Evolutionary conservation across 1,140 invertebrate genomes (phyloP), one percentile per base, ranked within the genome.

Genomic region (Asbolus verrucosus): DNA sequence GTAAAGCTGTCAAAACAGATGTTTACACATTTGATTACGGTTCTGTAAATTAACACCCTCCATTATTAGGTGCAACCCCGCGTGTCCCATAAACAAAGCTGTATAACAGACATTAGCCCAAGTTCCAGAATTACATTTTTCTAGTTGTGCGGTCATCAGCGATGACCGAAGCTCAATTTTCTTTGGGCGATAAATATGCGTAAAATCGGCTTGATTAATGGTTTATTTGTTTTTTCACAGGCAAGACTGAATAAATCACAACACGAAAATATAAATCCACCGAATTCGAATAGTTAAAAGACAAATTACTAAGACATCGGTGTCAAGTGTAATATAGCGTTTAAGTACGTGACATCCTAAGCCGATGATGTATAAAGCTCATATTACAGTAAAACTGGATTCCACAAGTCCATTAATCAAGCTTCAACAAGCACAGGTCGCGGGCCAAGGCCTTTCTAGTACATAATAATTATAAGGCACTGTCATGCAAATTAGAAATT

Each of bases 341-440:
- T 41, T 67, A 60, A 62, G 19, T 70, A 70, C 65, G 27, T 73
- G 69, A 73, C 72, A 73, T 43, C 61, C 41, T 71, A 71, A 73
- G 65, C 66, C 60, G 69, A 71, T 71, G 65, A 71, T 69, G 60
- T 65, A 73, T 71, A 71, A 70, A 71, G 72, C 72, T 73, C 68
- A 71, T 71, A 73, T 73, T 71, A 71, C 72, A 65, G 61, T 67
- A 73, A 73, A 73, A 73, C 72, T 71, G 72, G 72, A 73, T 73
- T 68, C 69, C 65, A 65, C 36, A 67, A 73, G 69, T 71, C 67
- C 68, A 71, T 73, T 71, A 71, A 73, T 73, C 72, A 71, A 71
- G 72, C 65, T 71, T 71, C 69, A 69, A 71, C 46, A 59, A 70
- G 68, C 67, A 73, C 46, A 69, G 65, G 71, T 72, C 65, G 70